Conservation (phyloP, 2,888 invertebrate genomes). For the Leptinotarsa peninsularis region DNA sequence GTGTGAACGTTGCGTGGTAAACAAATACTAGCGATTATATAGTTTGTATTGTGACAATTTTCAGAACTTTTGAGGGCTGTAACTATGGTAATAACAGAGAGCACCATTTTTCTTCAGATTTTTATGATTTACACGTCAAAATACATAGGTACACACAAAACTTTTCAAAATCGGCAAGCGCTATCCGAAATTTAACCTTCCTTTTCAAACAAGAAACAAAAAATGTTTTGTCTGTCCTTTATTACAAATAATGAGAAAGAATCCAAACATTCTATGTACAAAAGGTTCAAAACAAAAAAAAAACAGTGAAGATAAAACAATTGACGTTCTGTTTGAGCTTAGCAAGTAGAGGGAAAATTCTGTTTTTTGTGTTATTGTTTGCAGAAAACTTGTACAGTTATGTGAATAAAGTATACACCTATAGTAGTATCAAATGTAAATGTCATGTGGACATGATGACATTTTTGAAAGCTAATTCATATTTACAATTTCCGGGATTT, state of each 20-base stretch:
- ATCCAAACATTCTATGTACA: slow-evolving; percentile 32
- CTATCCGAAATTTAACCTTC: no score
- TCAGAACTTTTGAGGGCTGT: no score
- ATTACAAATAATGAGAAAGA: slow-evolving; percentile 27
- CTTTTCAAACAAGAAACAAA: background rate
- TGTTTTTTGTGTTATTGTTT: background rate
- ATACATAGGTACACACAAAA: no score
- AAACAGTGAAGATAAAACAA: slow-evolving; percentile 23
- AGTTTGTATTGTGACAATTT: no score
- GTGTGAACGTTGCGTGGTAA: no score
- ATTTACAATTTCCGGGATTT: background rate
- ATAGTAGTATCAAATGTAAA: background rate
- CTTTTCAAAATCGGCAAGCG: no score
- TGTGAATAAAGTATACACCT: slow-evolving; percentile 1
- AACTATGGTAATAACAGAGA: no score
- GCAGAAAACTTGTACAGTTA: slow-evolving; percentile 1
- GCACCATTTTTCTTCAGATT: no score
- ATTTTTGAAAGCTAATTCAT: background rate
- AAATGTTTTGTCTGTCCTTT: slow-evolving; percentile 19
- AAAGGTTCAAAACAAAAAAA: slow-evolving; percentile 32
- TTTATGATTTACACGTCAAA: no score
- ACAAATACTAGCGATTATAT: no score
- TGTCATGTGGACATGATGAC: background rate
- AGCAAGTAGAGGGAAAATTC: background rate
- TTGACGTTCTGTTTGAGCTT: slow-evolving; percentile 29